phyloP scores from a whole-genome alignment of 2,113 vertebrate species.

The Thunnus maccoyii region DNA sequence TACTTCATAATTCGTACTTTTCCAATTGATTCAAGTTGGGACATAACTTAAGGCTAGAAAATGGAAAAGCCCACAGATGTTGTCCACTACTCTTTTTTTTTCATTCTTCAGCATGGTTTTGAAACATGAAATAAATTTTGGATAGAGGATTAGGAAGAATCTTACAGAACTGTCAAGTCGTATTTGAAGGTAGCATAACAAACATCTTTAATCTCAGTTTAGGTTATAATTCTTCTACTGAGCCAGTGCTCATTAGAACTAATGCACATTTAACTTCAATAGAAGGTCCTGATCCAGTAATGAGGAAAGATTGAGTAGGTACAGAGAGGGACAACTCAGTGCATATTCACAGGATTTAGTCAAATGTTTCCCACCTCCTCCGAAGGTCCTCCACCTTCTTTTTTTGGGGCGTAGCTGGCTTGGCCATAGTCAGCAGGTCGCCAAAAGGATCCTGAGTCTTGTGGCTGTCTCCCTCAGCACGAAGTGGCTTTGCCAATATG shows the following conservation, averaged over 20 bases:
- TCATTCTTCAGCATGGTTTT: too few species aligned
- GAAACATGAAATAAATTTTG: neutral
- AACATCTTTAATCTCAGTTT: neutral
- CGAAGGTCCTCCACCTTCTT: slow-evolving; percentile 92
- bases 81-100: too few species aligned
- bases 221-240: neutral
- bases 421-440: slow-evolving; percentile 91
- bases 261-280: slow-evolving; percentile 18
- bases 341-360: slow-evolving; percentile 74
- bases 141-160: neutral
- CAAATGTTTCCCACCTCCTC: slow-evolving; percentile 96
- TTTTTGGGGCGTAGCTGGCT: slow-evolving; percentile 82
- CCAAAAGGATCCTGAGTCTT: slow-evolving; percentile 92
- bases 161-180: neutral
- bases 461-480: slow-evolving; percentile 74
- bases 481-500: slow-evolving; percentile 77
- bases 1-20: neutral
- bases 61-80: neutral
- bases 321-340: neutral
- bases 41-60: neutral
- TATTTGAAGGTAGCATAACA: neutral
- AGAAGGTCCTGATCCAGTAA: slow-evolving; percentile 57
- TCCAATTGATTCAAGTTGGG: neutral
- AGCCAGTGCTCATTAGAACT: neutral
- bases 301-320: slow-evolving; percentile 25